Evolutionary conservation across 2,113 vertebrate species (phyloP), one percentile per base, ranked within the genome.

Genomic region (Tyto alba): DNA sequence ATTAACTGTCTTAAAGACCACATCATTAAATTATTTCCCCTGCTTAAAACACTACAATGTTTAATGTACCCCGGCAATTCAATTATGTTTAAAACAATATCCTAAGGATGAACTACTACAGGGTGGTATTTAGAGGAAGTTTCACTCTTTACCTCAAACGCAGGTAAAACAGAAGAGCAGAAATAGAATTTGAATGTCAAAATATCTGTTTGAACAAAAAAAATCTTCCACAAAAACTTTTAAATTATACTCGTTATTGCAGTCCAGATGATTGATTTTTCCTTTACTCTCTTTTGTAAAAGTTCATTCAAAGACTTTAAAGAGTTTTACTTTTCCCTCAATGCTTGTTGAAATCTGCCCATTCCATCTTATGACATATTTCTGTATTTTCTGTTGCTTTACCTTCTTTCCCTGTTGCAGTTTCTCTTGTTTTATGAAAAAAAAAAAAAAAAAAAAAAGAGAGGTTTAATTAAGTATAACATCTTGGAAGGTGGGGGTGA

Each of bases 1-100:
- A 98, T 98, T 98, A 98, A 97, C 97, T 93, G 93, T 97, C 97
- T 96, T 96, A 97, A 98, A 98, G 97, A 97, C 97, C 97, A 96
- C 97, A 96, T 98, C 97, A 96, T 98, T 98, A 98, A 97, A 98
- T 97, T 96, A 98, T 97, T 98, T 97, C 95, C 96, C 89, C 95
- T 38, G 92, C 95, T 98, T 98, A 97, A 98, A 98, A 97, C 71
- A 63, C 95, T 97, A 96, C 97, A 94, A 94, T 97, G 94, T 97
- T 98, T 98, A 98, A 98, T 84, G 78, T 97, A 95, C 95, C 96
- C 93, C 80, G 94, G 96, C 97, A 97, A 98, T 98, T 98, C 97
- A 97, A 96, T 98, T 98, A 96, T 63, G 84, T 97, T 95, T 96
- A 96, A 96, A 97, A 96, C 91, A 95, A 95, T 86, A 97, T 97